Evolutionary conservation across 2,888 invertebrate genomes (phyloP).

Genomic region (Ichneumon xanthorius): DNA sequence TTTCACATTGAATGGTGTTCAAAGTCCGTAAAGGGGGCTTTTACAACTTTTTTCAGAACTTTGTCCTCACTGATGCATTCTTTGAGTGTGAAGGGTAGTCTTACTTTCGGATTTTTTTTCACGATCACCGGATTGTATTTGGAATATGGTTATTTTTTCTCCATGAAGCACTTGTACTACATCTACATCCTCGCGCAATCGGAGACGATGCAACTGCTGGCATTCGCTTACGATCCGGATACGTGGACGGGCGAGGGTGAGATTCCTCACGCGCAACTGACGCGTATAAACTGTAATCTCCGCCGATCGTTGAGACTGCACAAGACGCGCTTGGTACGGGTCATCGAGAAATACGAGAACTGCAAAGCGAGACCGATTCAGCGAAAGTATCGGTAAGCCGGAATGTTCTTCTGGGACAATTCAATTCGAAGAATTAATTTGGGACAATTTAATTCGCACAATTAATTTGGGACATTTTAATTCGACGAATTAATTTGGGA

Average conservation of each 20-base stretch:
- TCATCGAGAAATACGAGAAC: conserved; percentile 73
- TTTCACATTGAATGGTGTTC: not conserved
- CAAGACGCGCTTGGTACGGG: conserved; percentile 70
- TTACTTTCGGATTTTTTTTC: not conserved
- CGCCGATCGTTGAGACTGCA: conserved; percentile 66
- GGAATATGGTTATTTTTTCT: conserved; percentile 46
- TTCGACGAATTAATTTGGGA: too few species aligned
- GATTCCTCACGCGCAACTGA: conserved; percentile 73
- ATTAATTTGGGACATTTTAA: too few species aligned
- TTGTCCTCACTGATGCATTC: too few species aligned
- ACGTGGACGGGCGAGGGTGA: conserved; percentile 61
- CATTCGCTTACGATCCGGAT: conserved; percentile 73
- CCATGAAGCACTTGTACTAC: conserved; percentile 78
- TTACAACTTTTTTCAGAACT: not conserved
- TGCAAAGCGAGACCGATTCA: conserved; percentile 71
- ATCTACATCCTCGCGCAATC: conserved; percentile 81
- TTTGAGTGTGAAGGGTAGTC: not conserved
- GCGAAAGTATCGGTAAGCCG: conserved; percentile 72
- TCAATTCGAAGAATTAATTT: too few species aligned
- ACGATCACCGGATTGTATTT: conserved; percentile 21
- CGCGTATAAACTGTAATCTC: conserved; percentile 71
- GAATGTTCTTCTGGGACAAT: not conserved
- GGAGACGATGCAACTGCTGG: conserved; percentile 79
- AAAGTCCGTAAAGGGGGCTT: not conserved
- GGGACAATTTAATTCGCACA: too few species aligned